Percentiles rank a stretch among this genome's conserved stretches.
Evolutionary conservation across 2,888 invertebrate genomes (phyloP).

Genomic region (Brenthis ino): DNA sequence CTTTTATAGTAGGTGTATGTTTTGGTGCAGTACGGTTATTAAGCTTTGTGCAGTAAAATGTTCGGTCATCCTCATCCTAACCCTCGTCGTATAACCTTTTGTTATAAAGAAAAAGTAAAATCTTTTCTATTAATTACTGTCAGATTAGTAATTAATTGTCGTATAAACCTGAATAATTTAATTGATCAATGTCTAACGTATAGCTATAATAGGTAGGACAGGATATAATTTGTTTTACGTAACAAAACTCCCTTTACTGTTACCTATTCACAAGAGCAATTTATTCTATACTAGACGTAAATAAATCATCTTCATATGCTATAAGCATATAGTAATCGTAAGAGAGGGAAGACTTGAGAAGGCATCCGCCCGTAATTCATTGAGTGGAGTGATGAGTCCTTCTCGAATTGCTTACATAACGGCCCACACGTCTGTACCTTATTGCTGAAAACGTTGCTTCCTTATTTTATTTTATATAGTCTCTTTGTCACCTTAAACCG

Average conservation of each 20-base stretch:
- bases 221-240: too few relatives aligned
- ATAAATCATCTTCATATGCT: slow-evolving; percentile 11
- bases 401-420: slow-evolving; percentile 24
- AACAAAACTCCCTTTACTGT: neutral
- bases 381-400: slow-evolving; percentile 19
- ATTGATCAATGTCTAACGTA: too few relatives aligned
- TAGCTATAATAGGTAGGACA: too few relatives aligned
- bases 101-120: too few relatives aligned
- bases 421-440: slow-evolving; percentile 5
- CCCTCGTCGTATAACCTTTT: too few relatives aligned
- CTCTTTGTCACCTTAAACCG: neutral
- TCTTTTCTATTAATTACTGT: too few relatives aligned
- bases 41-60: neutral
- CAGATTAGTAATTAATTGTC: too few relatives aligned
- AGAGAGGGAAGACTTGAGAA: slow-evolving; percentile 22
- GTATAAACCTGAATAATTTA: too few relatives aligned
- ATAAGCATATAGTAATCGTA: slow-evolving; percentile 23
- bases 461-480: neutral
- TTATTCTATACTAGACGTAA: slow-evolving; percentile 19
- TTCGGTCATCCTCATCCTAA: too few relatives aligned
- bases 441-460: slow-evolving; percentile 1
- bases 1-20: slow-evolving; percentile 4
- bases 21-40: slow-evolving; percentile 11
- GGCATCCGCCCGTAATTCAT: slow-evolving; percentile 30
- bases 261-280: slow-evolving; percentile 10